Conservation (phyloP, 2,113 vertebrate genomes). For the Oreamnos americanus region DNA sequence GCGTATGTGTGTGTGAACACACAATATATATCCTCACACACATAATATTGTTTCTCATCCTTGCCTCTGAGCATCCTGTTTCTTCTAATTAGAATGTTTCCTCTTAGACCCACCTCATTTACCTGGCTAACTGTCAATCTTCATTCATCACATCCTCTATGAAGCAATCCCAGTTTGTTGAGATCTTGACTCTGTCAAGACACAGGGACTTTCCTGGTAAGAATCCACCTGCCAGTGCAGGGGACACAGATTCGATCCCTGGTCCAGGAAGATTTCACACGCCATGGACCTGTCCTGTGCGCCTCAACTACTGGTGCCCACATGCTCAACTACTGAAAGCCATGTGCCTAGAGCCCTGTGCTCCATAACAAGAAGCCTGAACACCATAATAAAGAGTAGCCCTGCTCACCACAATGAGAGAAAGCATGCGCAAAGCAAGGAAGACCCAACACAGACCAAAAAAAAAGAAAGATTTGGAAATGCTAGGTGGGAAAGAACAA, state of each 20-base stretch:
- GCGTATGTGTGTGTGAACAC: neutral
- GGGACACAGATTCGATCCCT: neutral
- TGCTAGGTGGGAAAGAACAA: neutral
- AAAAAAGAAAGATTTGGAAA: neutral
- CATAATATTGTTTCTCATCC: neutral
- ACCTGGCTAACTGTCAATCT: neutral
- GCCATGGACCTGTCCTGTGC: neutral
- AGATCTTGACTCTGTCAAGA: neutral
- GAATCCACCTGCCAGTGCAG: neutral
- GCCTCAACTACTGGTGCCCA: neutral
- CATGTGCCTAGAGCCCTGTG: neutral
- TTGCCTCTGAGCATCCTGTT: neutral
- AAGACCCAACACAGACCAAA: neutral
- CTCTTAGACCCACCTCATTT: neutral
- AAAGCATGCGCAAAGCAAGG: neutral
- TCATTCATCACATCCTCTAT: neutral
- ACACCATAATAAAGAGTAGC: neutral
- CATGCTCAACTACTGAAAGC: neutral
- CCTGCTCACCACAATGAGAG: neutral
- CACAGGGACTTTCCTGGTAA: neutral
- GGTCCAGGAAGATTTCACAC: neutral
- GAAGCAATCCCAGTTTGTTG: neutral
- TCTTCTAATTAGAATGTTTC: neutral
- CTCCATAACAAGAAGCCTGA: neutral
- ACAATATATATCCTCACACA: neutral